These are phyloP conservation scores for Ectemnius cavifrons DNA, from an alignment of 2,888 invertebrate genomes.

Conservation along the genomic window DNA sequence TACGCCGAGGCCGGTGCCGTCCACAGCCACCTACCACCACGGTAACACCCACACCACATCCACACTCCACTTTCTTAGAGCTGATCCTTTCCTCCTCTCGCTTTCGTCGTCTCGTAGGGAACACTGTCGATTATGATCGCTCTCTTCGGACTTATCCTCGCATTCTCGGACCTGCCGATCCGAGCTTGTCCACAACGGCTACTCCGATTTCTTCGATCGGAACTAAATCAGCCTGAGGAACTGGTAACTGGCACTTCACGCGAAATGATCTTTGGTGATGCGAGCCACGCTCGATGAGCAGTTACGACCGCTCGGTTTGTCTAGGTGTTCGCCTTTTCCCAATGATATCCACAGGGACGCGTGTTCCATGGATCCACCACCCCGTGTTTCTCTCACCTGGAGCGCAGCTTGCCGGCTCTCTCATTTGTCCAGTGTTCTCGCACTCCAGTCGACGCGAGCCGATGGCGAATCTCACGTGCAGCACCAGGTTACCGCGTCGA, in stretches of 20 bases:
- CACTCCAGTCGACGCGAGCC: conserved; percentile 17
- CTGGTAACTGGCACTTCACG: conserved; percentile 1
- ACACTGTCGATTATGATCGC: background rate
- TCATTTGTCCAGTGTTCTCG: conserved; percentile 52
- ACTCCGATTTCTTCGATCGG: background rate
- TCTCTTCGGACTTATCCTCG: background rate
- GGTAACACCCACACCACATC: conserved; percentile 55
- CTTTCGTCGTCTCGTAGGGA: background rate
- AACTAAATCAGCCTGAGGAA: background rate
- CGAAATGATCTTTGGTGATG: conserved; percentile 1
- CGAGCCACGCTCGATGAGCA: conserved; percentile 6
- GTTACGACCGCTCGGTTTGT: conserved; percentile 37
- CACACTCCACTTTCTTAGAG: conserved; percentile 52
- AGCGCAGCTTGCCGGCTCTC: conserved; percentile 39
- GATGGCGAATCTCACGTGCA: background rate
- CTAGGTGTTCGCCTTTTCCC: conserved; percentile 40
- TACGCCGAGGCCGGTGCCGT: conserved; percentile 40
- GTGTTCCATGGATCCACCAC: conserved; percentile 60
- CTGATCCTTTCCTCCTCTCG: background rate
- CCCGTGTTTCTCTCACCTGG: conserved; percentile 56
- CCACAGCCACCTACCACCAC: conserved; percentile 62
- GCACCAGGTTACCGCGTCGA: background rate
- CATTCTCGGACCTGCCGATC: background rate
- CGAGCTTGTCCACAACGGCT: background rate
- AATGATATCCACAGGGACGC: conserved; percentile 39